phyloP scores from a whole-genome alignment of 2,888 invertebrate species.

The Plebejus anna region DNA sequence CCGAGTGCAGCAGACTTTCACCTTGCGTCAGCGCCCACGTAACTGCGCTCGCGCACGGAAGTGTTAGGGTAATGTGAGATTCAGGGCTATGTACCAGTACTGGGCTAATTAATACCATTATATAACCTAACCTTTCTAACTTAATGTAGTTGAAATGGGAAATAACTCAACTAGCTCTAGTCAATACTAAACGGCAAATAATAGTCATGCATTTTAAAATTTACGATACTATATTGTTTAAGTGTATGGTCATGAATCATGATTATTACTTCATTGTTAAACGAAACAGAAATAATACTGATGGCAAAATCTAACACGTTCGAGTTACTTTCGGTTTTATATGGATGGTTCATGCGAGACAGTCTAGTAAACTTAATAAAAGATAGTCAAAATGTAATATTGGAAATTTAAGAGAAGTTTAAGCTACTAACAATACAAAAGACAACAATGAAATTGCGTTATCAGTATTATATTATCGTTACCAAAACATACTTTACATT shows the following conservation, averaged over 20 bases:
- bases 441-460: too few species aligned
- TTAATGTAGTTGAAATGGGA: not conserved
- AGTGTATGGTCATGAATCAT: too few species aligned
- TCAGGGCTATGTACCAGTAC: conserved; percentile 37
- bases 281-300: not conserved
- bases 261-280: not conserved
- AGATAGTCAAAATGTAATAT: not conserved
- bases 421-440: too few species aligned
- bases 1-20: conserved; percentile 75
- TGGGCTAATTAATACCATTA: conserved; percentile 21
- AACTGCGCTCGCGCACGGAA: conserved; percentile 73
- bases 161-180: not conserved
- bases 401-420: too few species aligned
- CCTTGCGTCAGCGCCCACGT: conserved; percentile 78
- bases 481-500: not conserved
- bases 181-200: not conserved
- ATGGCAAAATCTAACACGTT: not conserved
- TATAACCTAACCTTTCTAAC: conserved; percentile 16
- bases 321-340: not conserved
- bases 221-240: too few species aligned
- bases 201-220: not conserved
- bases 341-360: not conserved
- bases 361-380: not conserved
- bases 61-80: conserved; percentile 64
- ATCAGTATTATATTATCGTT: too few species aligned